Base-by-base conservation (phyloP, 1,140 invertebrate genomes). In the Ruditapes philippinarum region DNA sequence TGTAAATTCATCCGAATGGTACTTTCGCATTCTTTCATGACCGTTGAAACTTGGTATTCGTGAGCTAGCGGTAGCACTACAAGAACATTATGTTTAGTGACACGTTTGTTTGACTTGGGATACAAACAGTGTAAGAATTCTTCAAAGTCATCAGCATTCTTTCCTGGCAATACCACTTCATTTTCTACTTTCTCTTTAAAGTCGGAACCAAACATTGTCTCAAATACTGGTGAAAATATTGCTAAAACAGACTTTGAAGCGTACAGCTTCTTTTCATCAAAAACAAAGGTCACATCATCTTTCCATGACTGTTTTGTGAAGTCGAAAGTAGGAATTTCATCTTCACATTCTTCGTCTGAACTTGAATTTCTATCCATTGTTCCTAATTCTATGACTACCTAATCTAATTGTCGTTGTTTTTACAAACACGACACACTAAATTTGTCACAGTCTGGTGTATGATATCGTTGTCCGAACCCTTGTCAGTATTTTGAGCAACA, bases 91-190 rank as follows among this genome's bases (percentile, higher is more conserved):
- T 81, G 33, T n/a, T 28, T 60, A 7, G 79, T 65, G 12, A 81
- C 57, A 31, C 31, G 12, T n/a, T 31, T 81, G 4, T 40, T 36
- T 19, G 54, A 57, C 31, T 57, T 81, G 2, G 79, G 79, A 42
- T 81, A 81, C 14, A 81, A 7, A 36, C 79, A 81, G 25, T 60
- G 38, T 22, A 81, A 28, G 42, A 81, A 81, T 31, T 81, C 79
- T 12, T 36, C 36, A 62, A 81, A 60, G 33, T 60, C 57, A n/a
- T 81, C 57, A 40, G 22, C 51, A 2, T 81, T 54, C 31, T 81
- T 81, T 1, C 57, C 79, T 31, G 79, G 79, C 28, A 81, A 60
- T 1, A n/a, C 28, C 12, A 81, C 57, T 57, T 81, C 79, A 57
- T 81, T 65, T 7, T 65, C 31, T 49, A 25, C 14, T 36, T 60